These are phyloP conservation scores for Tenrec ecaudatus DNA, from an alignment of 2,113 vertebrate species.

Conservation along the genomic window DNA sequence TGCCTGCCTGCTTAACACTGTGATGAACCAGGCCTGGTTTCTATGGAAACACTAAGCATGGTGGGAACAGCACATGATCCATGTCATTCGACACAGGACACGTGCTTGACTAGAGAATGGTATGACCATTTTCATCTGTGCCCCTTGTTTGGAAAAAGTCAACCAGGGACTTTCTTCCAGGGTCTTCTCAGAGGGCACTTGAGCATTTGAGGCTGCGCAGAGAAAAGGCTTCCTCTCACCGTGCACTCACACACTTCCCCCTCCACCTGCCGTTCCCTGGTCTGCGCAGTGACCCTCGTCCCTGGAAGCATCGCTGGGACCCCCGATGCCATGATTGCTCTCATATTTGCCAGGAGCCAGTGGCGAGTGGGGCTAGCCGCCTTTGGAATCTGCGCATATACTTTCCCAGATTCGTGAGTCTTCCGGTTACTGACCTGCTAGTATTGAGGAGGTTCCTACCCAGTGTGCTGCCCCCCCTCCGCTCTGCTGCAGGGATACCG, in stretches of 20 bases:
- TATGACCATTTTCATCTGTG: not conserved
- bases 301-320: not conserved
- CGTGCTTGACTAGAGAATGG: not conserved
- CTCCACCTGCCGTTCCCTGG: not conserved
- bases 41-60: not conserved
- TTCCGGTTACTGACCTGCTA: not conserved
- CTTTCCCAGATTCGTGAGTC: not conserved
- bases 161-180: not conserved
- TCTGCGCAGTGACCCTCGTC: not conserved
- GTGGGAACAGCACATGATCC: too few species aligned
- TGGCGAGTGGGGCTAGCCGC: not conserved
- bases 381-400: not conserved
- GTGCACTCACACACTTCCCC: fast-evolving
- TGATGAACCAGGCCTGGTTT: too few species aligned
- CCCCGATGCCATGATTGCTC: not conserved
- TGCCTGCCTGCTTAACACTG: not conserved
- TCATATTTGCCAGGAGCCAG: not conserved
- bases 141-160: not conserved
- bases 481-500: not conserved
- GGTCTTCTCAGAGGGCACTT: not conserved
- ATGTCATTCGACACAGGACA: not conserved
- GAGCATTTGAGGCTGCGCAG: too few species aligned
- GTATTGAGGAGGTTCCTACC: too few species aligned
- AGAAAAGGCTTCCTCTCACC: not conserved
- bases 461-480: not conserved